Base-by-base conservation (phyloP, 2,888 invertebrate species). In the Philhelius pedissequus region DNA sequence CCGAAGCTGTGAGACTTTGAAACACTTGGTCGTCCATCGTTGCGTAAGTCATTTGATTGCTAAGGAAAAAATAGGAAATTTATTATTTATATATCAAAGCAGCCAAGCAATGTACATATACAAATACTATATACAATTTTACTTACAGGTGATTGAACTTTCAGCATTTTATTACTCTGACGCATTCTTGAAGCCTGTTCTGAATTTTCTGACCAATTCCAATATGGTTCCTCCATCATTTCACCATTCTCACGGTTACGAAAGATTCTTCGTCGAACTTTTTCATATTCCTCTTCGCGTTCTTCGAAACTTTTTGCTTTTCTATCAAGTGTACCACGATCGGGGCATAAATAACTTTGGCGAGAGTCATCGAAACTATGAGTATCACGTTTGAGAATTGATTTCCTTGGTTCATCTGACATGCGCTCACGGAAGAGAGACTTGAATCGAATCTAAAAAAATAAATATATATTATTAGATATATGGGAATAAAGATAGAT, bases 1-100 rank as follows among this genome's bases (percentile, higher is more conserved):
- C 96, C 97, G 89, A 97, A 98, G 91, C 97, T 97, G 92, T 96
- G 97, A 64, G 97, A 96, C 91, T 96, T 96, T 56, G 95, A 95
- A 52, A 96, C 95, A 15, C 94, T 94, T 88, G 90, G 93, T 88
- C 92, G 90, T 35, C 76, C 90, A 88, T 87, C 92, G 40, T 73
- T 76, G 82, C 88, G 91, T 76, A 87, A 88, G 81, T 90, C 90
- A 35, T 88, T 89, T 9, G 89, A 88, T 89, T 90, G 71, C 48
- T 73, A 40, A 77, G 56, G 9, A 20, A n/a, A 22, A 43, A 64
- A 35, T 69, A 18, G 74, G 79, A 50, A 79, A 18, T 43, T 43
- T 8, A 18, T 18, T 15, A 38, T 7, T n/a, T n/a, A n/a, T n/a
- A n/a, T n/a, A n/a, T n/a, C n/a, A n/a, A n/a, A n/a, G n/a, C n/a